Base-by-base conservation (phyloP, 2,113 vertebrate genomes). In the Podocnemis expansa region DNA sequence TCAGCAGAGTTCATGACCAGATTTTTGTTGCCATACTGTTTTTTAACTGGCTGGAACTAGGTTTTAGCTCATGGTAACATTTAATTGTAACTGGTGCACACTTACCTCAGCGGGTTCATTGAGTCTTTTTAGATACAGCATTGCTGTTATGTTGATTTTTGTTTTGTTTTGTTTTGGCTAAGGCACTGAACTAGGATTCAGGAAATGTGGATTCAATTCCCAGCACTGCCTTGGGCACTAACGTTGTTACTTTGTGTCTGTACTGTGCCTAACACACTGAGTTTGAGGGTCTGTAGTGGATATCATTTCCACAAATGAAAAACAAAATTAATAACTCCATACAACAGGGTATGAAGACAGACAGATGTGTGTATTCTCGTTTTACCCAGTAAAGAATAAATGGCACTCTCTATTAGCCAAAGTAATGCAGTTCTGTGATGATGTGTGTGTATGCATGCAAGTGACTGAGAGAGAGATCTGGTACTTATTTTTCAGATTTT, bases 71-170 rank as follows among this genome's bases (percentile, higher is more conserved):
- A 47, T 47, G 10, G 97, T 97, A 96, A 92, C 0, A 97, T 96
- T 97, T 97, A 96, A 97, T 96, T 96, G 93, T 95, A 97, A 97
- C 96, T 97, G 97, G 97, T 97, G 97, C 95, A 96, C 97, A 97
- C 96, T 97, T 97, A 97, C 73, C 97, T 97, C 81, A 97, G 93
- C 90, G 96, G 97, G 96, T 96, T 96, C 97, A 97, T 97, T 97
- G 96, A 97, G 97, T 96, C 97, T 97, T 97, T 93, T 96, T 94
- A 94, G 97, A 97, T 98, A 96, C 94, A 95, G 87, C 97, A 95
- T 97, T 97, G 96, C 96, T 97, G 80, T 93, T 84, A 80, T 80
- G n/a, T 16, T 89, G 87, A 34, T 88, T 95, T 96, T 47, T 47
- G 47, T 47, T 47, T 47, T 47, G 47, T 47, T 47, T 47, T 47